phyloP scores from a whole-genome alignment of 2,113 vertebrate genomes.

The Phrynocephalus versicolor region DNA sequence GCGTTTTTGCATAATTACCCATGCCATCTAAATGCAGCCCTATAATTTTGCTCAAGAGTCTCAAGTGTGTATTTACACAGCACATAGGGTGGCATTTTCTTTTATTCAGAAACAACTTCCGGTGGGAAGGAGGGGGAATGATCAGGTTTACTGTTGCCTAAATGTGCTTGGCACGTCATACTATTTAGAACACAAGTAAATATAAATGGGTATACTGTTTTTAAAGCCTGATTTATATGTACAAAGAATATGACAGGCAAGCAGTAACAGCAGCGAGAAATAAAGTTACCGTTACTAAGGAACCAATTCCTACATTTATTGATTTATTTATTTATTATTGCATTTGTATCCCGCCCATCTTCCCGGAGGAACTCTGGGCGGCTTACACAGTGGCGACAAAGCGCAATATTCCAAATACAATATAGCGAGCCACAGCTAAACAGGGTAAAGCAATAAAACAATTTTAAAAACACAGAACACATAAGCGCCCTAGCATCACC shows the following conservation, averaged over 20 bases:
- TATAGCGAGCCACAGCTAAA: too few species aligned
- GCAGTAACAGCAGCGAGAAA: not conserved
- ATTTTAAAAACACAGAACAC: too few species aligned
- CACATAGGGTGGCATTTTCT: slow-evolving; percentile 11
- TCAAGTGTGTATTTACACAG: slow-evolving; percentile 44
- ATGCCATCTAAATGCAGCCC: slow-evolving; percentile 39
- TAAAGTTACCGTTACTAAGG: not conserved
- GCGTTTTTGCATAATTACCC: slow-evolving; percentile 56
- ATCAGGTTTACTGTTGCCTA: slow-evolving; percentile 37
- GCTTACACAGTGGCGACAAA: too few species aligned
- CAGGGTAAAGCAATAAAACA: too few species aligned
- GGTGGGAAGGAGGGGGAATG: not conserved
- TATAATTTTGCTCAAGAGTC: slow-evolving; percentile 54
- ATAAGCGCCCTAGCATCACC: too few species aligned
- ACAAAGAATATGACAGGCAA: slow-evolving; percentile 1
- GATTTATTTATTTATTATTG: too few species aligned
- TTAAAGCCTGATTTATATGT: slow-evolving; percentile 15
- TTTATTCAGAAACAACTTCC: slow-evolving; percentile 28
- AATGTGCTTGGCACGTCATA: slow-evolving; percentile 9
- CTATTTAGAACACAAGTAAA: slow-evolving; percentile 40
- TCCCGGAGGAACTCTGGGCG: too few species aligned
- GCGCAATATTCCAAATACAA: too few species aligned
- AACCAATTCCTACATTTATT: too few species aligned
- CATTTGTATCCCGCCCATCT: too few species aligned
- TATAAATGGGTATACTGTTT: slow-evolving; percentile 11